A percentile compares a stretch with the other conserved stretches of the same genome.
phyloP scores from a whole-genome alignment of 2,888 invertebrate species.

The Oscheius sp. region DNA sequence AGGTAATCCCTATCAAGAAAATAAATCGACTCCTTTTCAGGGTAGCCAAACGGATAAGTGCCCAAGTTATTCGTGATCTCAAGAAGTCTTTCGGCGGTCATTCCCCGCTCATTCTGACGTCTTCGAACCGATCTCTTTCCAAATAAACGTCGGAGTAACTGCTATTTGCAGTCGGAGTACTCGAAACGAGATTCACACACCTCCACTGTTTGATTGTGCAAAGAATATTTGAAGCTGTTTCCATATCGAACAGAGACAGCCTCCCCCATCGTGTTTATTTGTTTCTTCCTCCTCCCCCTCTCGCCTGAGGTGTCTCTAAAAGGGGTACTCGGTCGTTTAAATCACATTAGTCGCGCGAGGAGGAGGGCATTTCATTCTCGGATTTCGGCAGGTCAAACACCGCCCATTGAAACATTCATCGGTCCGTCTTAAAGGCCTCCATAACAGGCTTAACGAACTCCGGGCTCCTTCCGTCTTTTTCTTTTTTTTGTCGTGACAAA shows the following conservation, averaged over 20 bases:
- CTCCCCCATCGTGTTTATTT: not conserved
- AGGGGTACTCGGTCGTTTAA: not conserved
- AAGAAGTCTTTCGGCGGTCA: not conserved
- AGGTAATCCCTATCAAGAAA: not conserved
- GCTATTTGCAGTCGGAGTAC: too few relatives aligned
- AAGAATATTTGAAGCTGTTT: too few relatives aligned
- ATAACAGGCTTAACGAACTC: too few relatives aligned
- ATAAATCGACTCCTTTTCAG: not conserved
- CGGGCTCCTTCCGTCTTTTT: too few relatives aligned
- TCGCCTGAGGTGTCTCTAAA: not conserved
- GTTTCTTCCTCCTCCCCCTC: not conserved
- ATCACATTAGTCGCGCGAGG: not conserved
- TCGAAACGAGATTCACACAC: too few relatives aligned
- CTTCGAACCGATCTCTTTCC: not conserved
- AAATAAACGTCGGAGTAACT: not conserved
- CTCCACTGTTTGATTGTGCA: too few relatives aligned
- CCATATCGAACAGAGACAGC: too few relatives aligned
- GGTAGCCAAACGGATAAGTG: slow-evolving; percentile 9
- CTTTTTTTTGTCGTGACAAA: too few relatives aligned
- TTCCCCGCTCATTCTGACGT: not conserved
- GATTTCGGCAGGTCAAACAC: slow-evolving; percentile 9
- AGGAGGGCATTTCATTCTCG: not conserved
- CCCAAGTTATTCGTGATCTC: slow-evolving; percentile 20
- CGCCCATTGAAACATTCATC: slow-evolving; percentile 8
- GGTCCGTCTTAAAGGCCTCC: too few relatives aligned